Evolutionary conservation across 1,140 invertebrate genomes (phyloP).

Genomic region (Drosophila watanabei): DNA sequence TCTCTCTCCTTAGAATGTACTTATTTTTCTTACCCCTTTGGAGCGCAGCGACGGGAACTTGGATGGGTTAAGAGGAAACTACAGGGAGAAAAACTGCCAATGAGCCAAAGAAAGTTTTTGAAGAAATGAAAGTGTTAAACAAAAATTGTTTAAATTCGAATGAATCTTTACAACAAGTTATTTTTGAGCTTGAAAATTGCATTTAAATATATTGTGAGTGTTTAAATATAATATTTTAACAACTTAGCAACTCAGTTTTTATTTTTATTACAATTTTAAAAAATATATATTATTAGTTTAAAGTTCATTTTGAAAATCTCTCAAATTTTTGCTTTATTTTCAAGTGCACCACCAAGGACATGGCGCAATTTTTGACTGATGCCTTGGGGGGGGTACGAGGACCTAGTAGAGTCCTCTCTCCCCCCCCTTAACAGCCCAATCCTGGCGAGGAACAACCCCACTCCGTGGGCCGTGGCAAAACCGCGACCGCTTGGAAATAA

Average conservation of each 20-base stretch:
- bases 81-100: not conserved
- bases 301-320: no score
- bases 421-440: not conserved
- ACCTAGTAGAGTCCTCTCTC: not conserved
- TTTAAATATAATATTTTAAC: no score
- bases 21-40: conserved; percentile 1
- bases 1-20: not conserved
- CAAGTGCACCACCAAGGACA: not conserved
- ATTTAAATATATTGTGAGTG: no score
- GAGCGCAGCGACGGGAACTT: not conserved
- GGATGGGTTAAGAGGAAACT: not conserved
- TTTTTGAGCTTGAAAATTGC: no score
- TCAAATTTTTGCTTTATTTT: not conserved
- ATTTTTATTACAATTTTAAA: no score
- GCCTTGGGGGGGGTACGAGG: conserved; percentile 4
- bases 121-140: no score
- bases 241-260: no score
- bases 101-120: not conserved
- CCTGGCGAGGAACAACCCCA: conserved; percentile 3
- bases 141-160: no score
- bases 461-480: conserved; percentile 23
- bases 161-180: no score
- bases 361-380: conserved; percentile 30
- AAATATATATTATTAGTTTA: no score
- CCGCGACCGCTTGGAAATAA: conserved; percentile 64